Base-by-base conservation (phyloP, 2,797 vertebrate genomes). In the Tamandua tetradactyla region DNA sequence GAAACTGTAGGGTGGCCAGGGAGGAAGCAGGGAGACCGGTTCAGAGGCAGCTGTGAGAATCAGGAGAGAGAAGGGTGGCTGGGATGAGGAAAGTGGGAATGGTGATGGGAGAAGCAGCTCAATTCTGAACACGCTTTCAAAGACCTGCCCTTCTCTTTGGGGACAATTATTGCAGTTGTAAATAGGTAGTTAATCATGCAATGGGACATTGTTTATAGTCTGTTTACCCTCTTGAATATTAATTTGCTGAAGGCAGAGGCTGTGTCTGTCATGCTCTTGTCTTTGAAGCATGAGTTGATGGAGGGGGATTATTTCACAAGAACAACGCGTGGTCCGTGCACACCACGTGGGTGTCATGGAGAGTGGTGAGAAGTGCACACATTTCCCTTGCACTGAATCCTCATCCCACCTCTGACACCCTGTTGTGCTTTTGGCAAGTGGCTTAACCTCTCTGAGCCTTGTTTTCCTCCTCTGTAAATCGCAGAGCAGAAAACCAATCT, bases 321-420 rank as follows among this genome's bases (percentile, higher is more conserved):
- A 13, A n/a, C 1, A 0, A 37, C 57, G 32, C 0, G 0, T 3
- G 25, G 18, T 12, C 52, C 82, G 61, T 14, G 82, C 13, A 23
- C 12, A 17, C 14, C 6, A 64, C 20, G 55, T 55, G 18, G 42
- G 35, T 0, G 18, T 57, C 32, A 3, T 0, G 2, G 6, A 71
- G 18, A 37, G 23, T 2, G 49, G 14, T 0, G 3, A 2, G 3
- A 52, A 42, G 47, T 42, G 30, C 7, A 44, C 72, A 59, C 27
- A 3, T 11, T 32, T 66, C 64, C 55, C 57, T 9, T 0, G 42
- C 49, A 30, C 3, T 0, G 30, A 35, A 12, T 47, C 47, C 22
- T 64, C 27, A 49, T 18, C 15, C 47, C 7, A 7, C 17, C 59
- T n/a, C 87, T 74, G 22, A 66, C 1, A 17, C 32, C 2, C 42